Base-by-base conservation (phyloP, 2,888 invertebrate species). In the Ormia ochracea region DNA sequence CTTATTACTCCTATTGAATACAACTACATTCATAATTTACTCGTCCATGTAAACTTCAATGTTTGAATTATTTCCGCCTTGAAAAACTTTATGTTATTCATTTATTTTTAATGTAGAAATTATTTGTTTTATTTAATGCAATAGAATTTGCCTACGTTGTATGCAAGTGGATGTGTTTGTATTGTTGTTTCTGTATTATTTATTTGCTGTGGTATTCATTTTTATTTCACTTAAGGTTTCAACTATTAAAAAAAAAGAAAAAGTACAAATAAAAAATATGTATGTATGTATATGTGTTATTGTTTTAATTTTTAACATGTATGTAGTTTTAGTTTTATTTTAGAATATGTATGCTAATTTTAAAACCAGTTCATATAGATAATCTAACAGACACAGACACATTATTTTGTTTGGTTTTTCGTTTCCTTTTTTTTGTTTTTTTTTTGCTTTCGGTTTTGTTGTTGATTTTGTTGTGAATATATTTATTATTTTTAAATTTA, bases 371-470 rank as follows among this genome's bases (percentile, higher is more conserved):
- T 76, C 61, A 31, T 63, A 61, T 58, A 43, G 21, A 5, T 63
- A 61, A 45, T 31, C 76, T 70, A 70, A 76, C 69, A 69, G 69
- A 76, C 48, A 70, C 63, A 58, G 61, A 69, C 45, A 73, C 59
- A 59, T 50, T 70, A 36, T 77, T 61, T 31, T 61, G 43, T 59
- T 61, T 50, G 54, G 17, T 23, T n/a, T 28, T 48, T 26, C 41
- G 28, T 66, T 58, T 66, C 33, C 54, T 33, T 23, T 9, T 48
- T 58, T 58, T 41, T 59, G 54, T 14, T 50, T 21, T 10, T 14
- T 50, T 61, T 52, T 43, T 26, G n/a, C 1, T 43, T 75, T 28
- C 19, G 54, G 41, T n/a, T n/a, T n/a, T n/a, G n/a, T n/a, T n/a
- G n/a, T n/a, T n/a, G n/a, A n/a, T n/a, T n/a, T n/a, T n/a, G n/a